Evolutionary conservation across 2,113 vertebrate genomes (phyloP).

Genomic region (Platichthys stellatus): DNA sequence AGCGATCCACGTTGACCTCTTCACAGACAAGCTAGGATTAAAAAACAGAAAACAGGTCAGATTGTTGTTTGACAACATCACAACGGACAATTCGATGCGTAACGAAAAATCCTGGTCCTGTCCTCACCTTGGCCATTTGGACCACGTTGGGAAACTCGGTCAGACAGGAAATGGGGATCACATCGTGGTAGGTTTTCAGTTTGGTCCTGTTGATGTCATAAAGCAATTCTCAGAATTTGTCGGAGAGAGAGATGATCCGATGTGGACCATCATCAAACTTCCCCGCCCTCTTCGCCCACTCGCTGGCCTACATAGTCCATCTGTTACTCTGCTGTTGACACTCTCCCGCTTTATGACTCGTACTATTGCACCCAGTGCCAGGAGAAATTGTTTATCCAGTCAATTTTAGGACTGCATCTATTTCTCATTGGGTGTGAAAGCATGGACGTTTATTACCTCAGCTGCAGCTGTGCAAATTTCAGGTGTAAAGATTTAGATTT

Average conservation of each 20-base stretch:
- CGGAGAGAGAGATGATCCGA: slow-evolving; percentile 44
- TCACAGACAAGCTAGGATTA: slow-evolving; percentile 91
- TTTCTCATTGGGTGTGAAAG: background rate
- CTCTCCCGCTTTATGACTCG: slow-evolving; percentile 65
- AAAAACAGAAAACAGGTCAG: slow-evolving; percentile 27
- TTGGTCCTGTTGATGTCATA: slow-evolving; percentile 86
- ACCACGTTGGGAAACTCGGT: slow-evolving; percentile 96
- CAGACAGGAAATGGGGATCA: slow-evolving; percentile 98
- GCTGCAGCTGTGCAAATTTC: slow-evolving; percentile 1
- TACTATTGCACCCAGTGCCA: slow-evolving; percentile 27
- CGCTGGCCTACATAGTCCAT: slow-evolving; percentile 73
- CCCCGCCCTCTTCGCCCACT: slow-evolving; percentile 57
- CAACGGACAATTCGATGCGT: background rate
- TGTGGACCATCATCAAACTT: slow-evolving; percentile 44
- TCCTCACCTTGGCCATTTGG: slow-evolving; percentile 92
- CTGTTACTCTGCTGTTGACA: slow-evolving; percentile 75
- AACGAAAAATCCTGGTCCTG: background rate
- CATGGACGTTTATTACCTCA: background rate
- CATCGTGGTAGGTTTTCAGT: slow-evolving; percentile 91
- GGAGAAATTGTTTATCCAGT: slow-evolving; percentile 27
- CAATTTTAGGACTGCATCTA: slow-evolving; percentile 20
- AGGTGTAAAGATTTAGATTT: background rate
- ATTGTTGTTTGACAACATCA: background rate
- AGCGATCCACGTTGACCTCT: slow-evolving; percentile 95
- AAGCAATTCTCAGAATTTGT: slow-evolving; percentile 46